These are phyloP conservation scores for Drosophila serrata DNA, from an alignment of 1,140 invertebrate genomes.

Conservation along the genomic window DNA sequence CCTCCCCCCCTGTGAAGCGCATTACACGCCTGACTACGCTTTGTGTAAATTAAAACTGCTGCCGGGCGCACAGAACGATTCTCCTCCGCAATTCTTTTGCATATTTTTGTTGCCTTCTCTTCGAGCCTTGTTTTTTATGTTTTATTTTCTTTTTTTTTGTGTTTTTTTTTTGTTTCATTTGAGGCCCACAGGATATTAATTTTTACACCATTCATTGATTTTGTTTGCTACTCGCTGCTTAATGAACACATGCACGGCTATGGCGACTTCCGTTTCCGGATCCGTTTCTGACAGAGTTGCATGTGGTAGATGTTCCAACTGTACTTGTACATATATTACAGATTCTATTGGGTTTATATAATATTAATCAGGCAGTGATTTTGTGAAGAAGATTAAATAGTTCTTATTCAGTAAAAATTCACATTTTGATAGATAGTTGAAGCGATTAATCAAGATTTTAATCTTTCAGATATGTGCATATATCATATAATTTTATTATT, in stretches of 20 bases:
- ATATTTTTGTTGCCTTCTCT: constrained; percentile 12
- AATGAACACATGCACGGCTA: constrained; percentile 63
- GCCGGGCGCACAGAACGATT: constrained; percentile 42
- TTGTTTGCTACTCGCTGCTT: constrained; percentile 62
- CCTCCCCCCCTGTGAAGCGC: constrained; percentile 20
- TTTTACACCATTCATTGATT: constrained; percentile 85
- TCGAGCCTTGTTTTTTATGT: not conserved
- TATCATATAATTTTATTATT: too few species aligned
- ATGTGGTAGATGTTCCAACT: not conserved
- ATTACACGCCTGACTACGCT: constrained; percentile 82
- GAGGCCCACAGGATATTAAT: constrained; percentile 81
- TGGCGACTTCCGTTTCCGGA: constrained; percentile 60
- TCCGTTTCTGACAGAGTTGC: constrained; percentile 43
- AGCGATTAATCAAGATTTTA: too few species aligned
- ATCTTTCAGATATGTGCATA: too few species aligned
- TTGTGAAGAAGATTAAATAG: too few species aligned
- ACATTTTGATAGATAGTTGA: too few species aligned
- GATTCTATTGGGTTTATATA: not conserved
- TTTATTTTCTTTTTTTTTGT: constrained; percentile 9
- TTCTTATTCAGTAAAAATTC: too few species aligned
- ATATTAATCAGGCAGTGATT: not conserved
- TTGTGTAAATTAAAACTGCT: constrained; percentile 84
- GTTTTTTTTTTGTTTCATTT: constrained; percentile 10
- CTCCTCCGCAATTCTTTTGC: constrained; percentile 18
- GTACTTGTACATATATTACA: too few species aligned